These are phyloP conservation scores for Manis javanica DNA, from an alignment of 2,797 vertebrate genomes.

Conservation along the genomic window DNA sequence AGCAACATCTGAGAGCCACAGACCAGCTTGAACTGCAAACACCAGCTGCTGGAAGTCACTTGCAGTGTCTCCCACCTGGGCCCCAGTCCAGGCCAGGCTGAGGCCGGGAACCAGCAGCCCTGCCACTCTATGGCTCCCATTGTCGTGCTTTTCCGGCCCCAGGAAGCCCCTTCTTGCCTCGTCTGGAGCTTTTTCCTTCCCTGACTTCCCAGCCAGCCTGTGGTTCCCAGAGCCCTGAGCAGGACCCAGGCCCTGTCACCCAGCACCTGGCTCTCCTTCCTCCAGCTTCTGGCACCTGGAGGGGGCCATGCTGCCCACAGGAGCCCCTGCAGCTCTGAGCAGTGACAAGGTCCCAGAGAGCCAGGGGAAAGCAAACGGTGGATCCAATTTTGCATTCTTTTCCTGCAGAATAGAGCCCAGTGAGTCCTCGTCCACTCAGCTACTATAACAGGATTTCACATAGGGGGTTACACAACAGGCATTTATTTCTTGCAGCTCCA, in stretches of 20 bases:
- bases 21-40: neutral
- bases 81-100: neutral
- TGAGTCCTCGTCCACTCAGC: neutral
- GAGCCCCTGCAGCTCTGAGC: neutral
- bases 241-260: neutral
- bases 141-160: neutral
- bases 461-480: too few relatives aligned
- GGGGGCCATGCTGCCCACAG: neutral
- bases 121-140: neutral
- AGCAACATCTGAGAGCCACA: neutral
- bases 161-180: neutral
- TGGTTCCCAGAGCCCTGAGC: accelerated
- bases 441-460: neutral
- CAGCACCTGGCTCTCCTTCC: neutral
- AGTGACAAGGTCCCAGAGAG: neutral
- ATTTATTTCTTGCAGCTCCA: neutral
- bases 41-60: neutral
- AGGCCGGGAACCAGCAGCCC: neutral
- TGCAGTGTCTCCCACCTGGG: neutral
- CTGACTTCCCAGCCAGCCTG: neutral
- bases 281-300: neutral
- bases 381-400: neutral
- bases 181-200: neutral
- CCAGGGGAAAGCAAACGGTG: neutral
- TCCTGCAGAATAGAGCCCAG: neutral